These are phyloP conservation scores for Botia kubotai DNA, from an alignment of 2,797 vertebrate genomes.

Conservation along the genomic window DNA sequence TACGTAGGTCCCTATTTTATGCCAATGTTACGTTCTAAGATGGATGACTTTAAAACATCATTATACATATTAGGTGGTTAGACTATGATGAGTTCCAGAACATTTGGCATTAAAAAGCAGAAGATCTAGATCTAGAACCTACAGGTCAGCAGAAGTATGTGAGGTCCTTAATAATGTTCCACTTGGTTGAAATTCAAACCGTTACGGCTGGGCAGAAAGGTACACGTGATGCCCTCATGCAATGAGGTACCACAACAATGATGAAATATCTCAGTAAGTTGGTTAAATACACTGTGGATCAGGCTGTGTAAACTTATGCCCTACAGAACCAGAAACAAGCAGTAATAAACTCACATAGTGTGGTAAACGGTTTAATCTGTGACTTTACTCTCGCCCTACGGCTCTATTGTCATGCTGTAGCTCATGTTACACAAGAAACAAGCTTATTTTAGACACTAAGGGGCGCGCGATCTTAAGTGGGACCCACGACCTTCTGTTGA, in stretches of 20 bases:
- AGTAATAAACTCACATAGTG: background rate
- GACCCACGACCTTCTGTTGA: background rate
- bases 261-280: constrained; percentile 42
- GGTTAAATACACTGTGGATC: constrained; percentile 14
- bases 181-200: constrained; percentile 42
- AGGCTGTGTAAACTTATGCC: background rate
- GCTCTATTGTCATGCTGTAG: background rate
- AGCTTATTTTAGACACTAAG: constrained; percentile 12
- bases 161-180: constrained; percentile 27
- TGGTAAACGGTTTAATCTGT: background rate
- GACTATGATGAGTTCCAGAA: constrained; percentile 54
- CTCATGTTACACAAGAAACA: background rate
- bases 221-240: constrained; percentile 56
- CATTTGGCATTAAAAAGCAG: constrained; percentile 48
- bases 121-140: constrained; percentile 41
- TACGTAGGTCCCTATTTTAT: constrained; percentile 54
- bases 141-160: constrained; percentile 44
- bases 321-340: background rate
- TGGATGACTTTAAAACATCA: constrained; percentile 58
- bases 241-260: constrained; percentile 46
- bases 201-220: constrained; percentile 39
- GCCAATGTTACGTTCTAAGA: constrained; percentile 55
- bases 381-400: background rate
- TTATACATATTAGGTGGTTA: constrained; percentile 65
- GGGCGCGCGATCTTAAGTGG: background rate